phyloP scores from a whole-genome alignment of 2,797 vertebrate species.

The Lithobates pipiens region DNA sequence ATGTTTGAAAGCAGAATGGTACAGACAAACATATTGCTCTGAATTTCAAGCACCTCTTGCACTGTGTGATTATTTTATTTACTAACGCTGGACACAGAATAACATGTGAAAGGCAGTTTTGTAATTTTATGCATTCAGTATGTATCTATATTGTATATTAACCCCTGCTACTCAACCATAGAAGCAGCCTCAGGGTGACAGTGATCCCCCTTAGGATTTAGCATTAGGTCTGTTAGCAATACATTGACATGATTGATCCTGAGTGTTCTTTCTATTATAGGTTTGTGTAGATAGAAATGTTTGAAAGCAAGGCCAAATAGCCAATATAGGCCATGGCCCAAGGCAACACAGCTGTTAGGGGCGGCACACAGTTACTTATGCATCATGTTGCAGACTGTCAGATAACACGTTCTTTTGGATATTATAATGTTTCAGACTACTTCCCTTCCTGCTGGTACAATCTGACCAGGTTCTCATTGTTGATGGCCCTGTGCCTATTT shows the following conservation, averaged over 20 bases:
- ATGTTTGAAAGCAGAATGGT: constrained; percentile 52
- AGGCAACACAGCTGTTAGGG: no score
- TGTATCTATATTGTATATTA: neutral
- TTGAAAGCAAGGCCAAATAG: no score
- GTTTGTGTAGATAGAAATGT: no score
- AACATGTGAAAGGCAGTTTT: neutral
- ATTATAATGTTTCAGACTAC: no score
- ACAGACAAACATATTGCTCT: constrained; percentile 48
- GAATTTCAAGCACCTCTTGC: constrained; percentile 36
- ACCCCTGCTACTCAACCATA: neutral
- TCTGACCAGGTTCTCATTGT: no score
- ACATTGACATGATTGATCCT: neutral
- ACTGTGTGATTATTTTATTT: constrained; percentile 23
- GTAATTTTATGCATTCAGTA: neutral
- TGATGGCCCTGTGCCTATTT: no score
- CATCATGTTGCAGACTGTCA: no score
- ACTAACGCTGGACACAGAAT: neutral
- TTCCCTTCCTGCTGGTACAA: no score
- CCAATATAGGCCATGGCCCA: no score
- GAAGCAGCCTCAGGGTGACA: neutral
- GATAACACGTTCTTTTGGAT: no score
- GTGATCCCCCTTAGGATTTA: neutral
- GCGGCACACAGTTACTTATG: no score
- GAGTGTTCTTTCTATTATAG: neutral
- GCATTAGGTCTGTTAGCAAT: neutral